Conservation (phyloP, 1,140 invertebrate species). For the Zelostemma sp. region DNA sequence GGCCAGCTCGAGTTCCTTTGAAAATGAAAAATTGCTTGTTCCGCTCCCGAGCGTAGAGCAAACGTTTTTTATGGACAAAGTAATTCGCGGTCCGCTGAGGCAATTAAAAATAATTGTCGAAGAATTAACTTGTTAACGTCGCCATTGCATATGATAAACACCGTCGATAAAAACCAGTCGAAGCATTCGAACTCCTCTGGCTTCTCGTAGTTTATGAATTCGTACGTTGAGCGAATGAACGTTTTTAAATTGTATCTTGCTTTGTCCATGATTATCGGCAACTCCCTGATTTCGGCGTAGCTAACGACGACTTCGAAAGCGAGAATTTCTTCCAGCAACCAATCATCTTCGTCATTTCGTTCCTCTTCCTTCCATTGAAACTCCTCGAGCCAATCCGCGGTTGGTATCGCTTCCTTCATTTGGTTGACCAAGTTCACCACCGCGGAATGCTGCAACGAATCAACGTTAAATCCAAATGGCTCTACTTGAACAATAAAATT, state of each 20-base stretch:
- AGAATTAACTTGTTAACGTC: constrained; percentile 53
- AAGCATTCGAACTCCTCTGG: constrained; percentile 54
- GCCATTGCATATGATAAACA: constrained; percentile 63
- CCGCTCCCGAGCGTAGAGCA: not conserved
- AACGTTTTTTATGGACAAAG: constrained; percentile 8
- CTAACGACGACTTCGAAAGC: constrained; percentile 58
- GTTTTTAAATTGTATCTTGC: constrained; percentile 53
- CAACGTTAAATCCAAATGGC: no score
- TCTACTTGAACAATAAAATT: no score
- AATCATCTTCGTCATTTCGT: constrained; percentile 49
- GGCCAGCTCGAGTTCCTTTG: constrained; percentile 62
- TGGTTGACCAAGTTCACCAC: constrained; percentile 59
- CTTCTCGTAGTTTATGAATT: constrained; percentile 60
- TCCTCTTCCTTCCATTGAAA: constrained; percentile 57
- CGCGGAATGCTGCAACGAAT: constrained; percentile 48
- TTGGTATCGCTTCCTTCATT: constrained; percentile 65
- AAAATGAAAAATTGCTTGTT: not conserved
- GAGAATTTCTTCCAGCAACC: constrained; percentile 59
- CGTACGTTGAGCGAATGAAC: constrained; percentile 58
- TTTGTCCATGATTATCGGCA: constrained; percentile 40
- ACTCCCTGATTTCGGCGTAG: constrained; percentile 55
- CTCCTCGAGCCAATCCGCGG: constrained; percentile 59
- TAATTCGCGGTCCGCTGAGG: constrained; percentile 66
- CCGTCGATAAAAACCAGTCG: constrained; percentile 65
- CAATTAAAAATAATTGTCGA: constrained; percentile 16